Conservation (phyloP, 2,888 invertebrate genomes). For the Mystacides longicornis region DNA sequence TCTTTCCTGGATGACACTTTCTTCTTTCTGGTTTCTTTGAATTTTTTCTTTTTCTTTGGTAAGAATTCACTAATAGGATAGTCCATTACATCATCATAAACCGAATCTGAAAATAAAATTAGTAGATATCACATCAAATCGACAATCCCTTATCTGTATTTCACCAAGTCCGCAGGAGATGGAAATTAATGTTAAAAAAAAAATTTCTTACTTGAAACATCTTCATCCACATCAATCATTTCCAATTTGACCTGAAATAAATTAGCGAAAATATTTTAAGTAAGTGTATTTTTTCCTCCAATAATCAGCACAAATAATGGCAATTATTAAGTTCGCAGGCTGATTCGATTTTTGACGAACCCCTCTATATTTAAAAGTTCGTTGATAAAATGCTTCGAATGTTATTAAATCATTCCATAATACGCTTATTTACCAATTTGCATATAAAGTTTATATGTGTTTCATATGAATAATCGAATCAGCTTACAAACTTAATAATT, state of each 20-base stretch:
- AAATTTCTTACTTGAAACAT: conserved; percentile 34
- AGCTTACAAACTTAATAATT: not conserved
- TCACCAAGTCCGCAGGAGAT: not conserved
- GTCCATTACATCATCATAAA: conserved; percentile 19
- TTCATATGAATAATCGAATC: no score
- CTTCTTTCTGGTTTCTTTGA: conserved; percentile 30
- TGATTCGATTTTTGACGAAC: no score
- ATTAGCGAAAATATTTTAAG: no score
- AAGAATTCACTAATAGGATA: conserved; percentile 17
- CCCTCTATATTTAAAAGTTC: no score
- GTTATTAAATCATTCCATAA: no score
- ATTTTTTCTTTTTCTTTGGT: conserved; percentile 29
- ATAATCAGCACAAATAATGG: no score
- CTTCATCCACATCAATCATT: conserved; percentile 37
- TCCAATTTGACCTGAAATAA: conserved; percentile 42
- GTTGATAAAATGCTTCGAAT: no score
- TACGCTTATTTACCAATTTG: no score
- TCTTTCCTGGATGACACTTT: conserved; percentile 31
- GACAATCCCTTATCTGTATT: no score
- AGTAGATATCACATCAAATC: not conserved
- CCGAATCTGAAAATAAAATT: conserved; percentile 11
- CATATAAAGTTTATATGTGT: no score
- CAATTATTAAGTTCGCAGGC: no score
- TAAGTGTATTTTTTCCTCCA: no score
- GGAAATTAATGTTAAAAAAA: not conserved